Base-by-base conservation (phyloP, 2,797 vertebrate genomes). In the Diplodus puntazzo region DNA sequence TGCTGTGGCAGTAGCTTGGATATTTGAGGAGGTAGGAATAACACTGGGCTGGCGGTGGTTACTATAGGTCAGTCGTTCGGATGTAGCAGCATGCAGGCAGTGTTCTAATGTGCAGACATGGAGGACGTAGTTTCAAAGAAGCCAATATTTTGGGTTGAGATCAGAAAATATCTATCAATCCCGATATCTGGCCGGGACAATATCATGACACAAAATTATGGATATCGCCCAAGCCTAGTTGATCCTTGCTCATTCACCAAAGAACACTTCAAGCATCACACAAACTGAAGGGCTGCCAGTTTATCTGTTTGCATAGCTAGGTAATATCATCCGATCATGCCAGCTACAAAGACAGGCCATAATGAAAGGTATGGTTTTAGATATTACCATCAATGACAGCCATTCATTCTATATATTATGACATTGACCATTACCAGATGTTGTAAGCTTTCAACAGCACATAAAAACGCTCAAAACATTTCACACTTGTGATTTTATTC, bases 241-340 rank as follows among this genome's bases (percentile, higher is more conserved):
- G 49, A 69, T 58, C 43, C 43, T 45, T 20, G 57, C 77, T 75
- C 74, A 67, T 73, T 79, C 58, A 43, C 48, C 59, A 57, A 68
- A 80, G 34, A n/a, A 1, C 55, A 77, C 50, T 57, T 65, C 58
- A 57, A 78, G 57, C 76, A 63, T 85, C 42, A 18, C 54, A 71
- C 39, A 43, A 2, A 63, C 55, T 13, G 58, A 66, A 49, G 21
- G 63, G 68, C 69, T 57, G 69, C 73, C 42, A 69, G 61, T 69
- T 52, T 39, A 43, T 69, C 53, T 45, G 62, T 79, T 89, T 90
- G 87, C 90, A 92, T 88, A 91, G 86, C 45, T 58, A 55, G 66
- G n/a, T 69, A 73, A 23, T n/a, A 25, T 43, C 43, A 67, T 30
- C 54, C 7, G 9, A 46, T 25, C 27, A 60, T 12, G 43, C 21